phyloP scores from a whole-genome alignment of 1,140 invertebrate genomes.

The Homarus americanus region DNA sequence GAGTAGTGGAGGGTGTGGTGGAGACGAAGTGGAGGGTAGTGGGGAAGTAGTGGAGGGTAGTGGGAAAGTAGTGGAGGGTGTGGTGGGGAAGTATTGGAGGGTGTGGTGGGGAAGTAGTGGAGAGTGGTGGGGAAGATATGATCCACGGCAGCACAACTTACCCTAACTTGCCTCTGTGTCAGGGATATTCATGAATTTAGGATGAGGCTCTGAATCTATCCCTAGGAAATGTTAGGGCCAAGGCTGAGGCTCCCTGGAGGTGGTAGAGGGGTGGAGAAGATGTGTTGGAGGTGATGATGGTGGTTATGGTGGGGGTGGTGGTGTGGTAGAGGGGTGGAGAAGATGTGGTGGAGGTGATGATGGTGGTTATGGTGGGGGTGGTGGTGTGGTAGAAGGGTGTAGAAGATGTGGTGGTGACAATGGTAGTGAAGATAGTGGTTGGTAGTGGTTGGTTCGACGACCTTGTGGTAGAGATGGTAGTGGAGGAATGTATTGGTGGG shows the following conservation, averaged over 20 bases:
- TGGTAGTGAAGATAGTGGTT: no score
- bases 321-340: no score
- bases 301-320: neutral
- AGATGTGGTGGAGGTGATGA: no score
- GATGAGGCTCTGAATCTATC: constrained; percentile 34
- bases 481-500: no score
- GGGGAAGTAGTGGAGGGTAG: neutral
- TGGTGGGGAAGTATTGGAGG: neutral
- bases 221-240: constrained; percentile 26
- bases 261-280: constrained; percentile 6
- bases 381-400: neutral
- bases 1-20: neutral
- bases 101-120: neutral
- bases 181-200: constrained; percentile 55
- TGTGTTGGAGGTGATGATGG: neutral
- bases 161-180: constrained; percentile 32
- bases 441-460: no score
- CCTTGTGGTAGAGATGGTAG: no score
- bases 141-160: constrained; percentile 23
- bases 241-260: neutral
- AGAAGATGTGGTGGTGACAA: neutral
- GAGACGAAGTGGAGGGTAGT: neutral
- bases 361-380: neutral
- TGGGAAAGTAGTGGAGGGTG: neutral
- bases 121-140: neutral